Base-by-base conservation (phyloP, 2,888 invertebrate species). In the Eristalinus aeneus region DNA sequence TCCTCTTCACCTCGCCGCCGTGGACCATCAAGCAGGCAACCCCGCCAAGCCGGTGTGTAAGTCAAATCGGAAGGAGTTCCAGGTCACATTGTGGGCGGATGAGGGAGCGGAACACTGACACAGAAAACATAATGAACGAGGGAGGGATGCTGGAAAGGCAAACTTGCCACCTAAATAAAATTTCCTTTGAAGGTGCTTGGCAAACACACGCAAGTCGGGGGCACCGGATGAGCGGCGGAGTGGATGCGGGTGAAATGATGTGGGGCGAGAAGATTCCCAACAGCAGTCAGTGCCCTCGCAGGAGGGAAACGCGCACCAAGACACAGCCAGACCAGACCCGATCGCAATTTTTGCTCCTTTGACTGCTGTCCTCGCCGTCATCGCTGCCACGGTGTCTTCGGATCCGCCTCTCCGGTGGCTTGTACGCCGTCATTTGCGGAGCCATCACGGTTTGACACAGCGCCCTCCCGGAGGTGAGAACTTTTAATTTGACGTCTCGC, bases 81-180 rank as follows among this genome's bases (percentile, higher is more conserved):
- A 63, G 61, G n/a, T 74, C 27, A 27, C 32, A 74, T 12, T n/a
- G 27, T 53, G 60, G 46, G 36, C 16, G 9, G 54, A 16, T 23
- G 23, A 2, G 56, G 23, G 5, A 11, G 12, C 54, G 34, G 16
- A 53, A 20, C 72, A 73, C 76, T 77, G 73, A 77, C 73, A 72
- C 56, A 63, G 31, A 77, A 77, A 73, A 23, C 39, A 20, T 73
- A 68, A 61, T 39, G 72, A 68, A 61, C 39, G 58, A 53, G 32
- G 34, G 36, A 56, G 23, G 64, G 60, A 61, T 61, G 23, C 58
- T 34, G 65, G 5, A 34, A 46, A 65, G 16, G 53, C 16, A 63
- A 54, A 72, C 46, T 56, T 22, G 12, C 54, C 32, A 76, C 72
- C 76, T 82, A 65, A 67, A 54, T 46, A 36, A 53, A 82, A 72